Base-by-base conservation (phyloP, 2,888 invertebrate species). In the Aspidapion aeneum region DNA sequence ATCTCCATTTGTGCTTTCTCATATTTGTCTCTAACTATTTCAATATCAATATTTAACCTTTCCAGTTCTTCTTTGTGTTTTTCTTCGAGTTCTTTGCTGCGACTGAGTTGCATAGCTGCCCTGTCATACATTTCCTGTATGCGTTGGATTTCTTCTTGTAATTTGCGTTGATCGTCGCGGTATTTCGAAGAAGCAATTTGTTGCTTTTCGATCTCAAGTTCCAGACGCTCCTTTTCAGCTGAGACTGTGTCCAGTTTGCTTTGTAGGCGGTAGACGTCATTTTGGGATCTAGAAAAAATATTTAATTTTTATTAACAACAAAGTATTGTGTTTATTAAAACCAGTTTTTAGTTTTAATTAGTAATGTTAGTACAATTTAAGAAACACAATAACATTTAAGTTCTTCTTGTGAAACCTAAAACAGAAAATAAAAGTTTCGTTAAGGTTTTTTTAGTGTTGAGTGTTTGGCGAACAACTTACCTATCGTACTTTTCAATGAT, bases 401-500 rank as follows among this genome's bases (percentile, higher is more conserved):
- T n/a, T n/a, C n/a, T n/a, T n/a, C n/a, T n/a, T n/a, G n/a, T n/a
- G n/a, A n/a, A n/a, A n/a, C n/a, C n/a, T n/a, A n/a, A n/a, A n/a
- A n/a, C n/a, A n/a, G n/a, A n/a, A n/a, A n/a, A n/a, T n/a, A n/a
- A n/a, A n/a, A n/a, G n/a, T n/a, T n/a, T n/a, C n/a, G n/a, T n/a
- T n/a, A n/a, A n/a, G n/a, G n/a, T n/a, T n/a, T n/a, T n/a, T n/a
- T n/a, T n/a, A n/a, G n/a, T n/a, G n/a, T n/a, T n/a, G n/a, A n/a
- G n/a, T n/a, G n/a, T n/a, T n/a, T n/a, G n/a, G n/a, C n/a, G n/a
- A n/a, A n/a, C n/a, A n/a, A 35, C 17, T 52, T 84, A 90, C 90
- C 90, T 89, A 82, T 94, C 94, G 80, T 93, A 93, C 84, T 95
- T 94, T 81, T 95, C 95, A 73, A 94, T 84, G 84, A 95, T 87